Evolutionary conservation across 2,888 invertebrate species (phyloP), one percentile per base, ranked within the genome.

Genomic region (Dioctria rufipes): DNA sequence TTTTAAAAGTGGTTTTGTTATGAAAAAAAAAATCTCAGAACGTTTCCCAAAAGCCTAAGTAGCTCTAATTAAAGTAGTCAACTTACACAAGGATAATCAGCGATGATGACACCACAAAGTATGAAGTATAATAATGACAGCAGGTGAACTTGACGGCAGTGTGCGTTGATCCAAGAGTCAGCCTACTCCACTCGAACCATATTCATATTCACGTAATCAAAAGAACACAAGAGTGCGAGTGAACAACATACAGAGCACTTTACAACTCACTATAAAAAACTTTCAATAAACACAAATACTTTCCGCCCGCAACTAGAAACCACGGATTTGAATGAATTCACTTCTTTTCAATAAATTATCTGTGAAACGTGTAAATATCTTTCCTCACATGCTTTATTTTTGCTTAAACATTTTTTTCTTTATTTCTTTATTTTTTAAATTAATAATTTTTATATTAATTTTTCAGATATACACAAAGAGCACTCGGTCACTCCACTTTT

Each of bases 101-200:
- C 60, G 61, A 75, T 75, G 75, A 75, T 75, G 75, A 75, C 75
- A 75, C 75, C 75, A 61, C 75, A 46, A 39, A 13, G 61, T 75
- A 60, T 75, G 61, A 61, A 61, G 61, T 25, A 75, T 25, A 25
- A 25, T 25, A 25, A 25, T 25, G 25, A 60, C 60, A 42, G 46
- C 75, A 75, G 75, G 75, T 75, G 75, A 61, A 43, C 3, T 61
- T 75, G 60, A 25, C 25, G 25, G 43, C 61, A 42, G 43, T 61
- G 75, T 75, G 60, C 43, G 71, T 13, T 46, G 40, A 37, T 25
- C 51, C 73, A 42, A 40, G 9, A 42, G 9, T 39, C 42, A 9
- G 5, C 5, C 11, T 4, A 9, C 37, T 75, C 25, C 42, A 43
- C 42, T 13, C 5, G 46, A 61, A 43, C 40, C 75, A 61, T 25